Percentiles rank a stretch among this genome's conserved stretches.
phyloP scores from a whole-genome alignment of 2,113 vertebrate genomes.

The Felis chaus region DNA sequence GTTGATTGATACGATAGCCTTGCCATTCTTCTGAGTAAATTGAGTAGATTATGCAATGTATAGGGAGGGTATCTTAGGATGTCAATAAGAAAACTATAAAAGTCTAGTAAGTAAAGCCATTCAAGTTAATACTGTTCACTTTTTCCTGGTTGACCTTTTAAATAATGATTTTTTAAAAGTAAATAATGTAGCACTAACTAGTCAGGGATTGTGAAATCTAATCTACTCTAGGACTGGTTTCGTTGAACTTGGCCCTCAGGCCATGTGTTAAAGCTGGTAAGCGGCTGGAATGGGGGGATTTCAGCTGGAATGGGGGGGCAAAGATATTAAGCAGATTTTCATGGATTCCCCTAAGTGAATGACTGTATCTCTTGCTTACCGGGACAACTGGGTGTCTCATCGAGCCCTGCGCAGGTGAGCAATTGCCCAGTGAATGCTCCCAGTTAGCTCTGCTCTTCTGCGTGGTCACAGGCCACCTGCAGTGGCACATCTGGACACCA shows the following conservation, averaged over 20 bases:
- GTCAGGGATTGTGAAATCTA: not conserved
- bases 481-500: not conserved
- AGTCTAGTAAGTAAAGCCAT: not conserved
- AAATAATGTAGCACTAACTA: not conserved
- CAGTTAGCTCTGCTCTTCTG: not conserved
- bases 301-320: not conserved
- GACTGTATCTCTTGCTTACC: not conserved
- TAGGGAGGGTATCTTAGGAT: not conserved
- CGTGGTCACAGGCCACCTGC: not conserved
- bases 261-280: not conserved
- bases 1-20: not conserved
- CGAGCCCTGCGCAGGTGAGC: not conserved
- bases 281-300: not conserved
- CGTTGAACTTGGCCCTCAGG: not conserved
- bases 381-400: not conserved
- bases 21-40: not conserved
- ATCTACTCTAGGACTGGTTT: not conserved
- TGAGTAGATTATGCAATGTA: not conserved
- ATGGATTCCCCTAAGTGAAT: not conserved
- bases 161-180: not conserved
- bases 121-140: not conserved
- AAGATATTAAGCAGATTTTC: not conserved
- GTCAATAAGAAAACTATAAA: constrained; percentile 1
- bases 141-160: not conserved
- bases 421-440: not conserved